Percentiles rank a stretch among this genome's conserved stretches.
Conservation (phyloP, 2,113 vertebrate species). For the Ophthalmolycus amberensis region DNA sequence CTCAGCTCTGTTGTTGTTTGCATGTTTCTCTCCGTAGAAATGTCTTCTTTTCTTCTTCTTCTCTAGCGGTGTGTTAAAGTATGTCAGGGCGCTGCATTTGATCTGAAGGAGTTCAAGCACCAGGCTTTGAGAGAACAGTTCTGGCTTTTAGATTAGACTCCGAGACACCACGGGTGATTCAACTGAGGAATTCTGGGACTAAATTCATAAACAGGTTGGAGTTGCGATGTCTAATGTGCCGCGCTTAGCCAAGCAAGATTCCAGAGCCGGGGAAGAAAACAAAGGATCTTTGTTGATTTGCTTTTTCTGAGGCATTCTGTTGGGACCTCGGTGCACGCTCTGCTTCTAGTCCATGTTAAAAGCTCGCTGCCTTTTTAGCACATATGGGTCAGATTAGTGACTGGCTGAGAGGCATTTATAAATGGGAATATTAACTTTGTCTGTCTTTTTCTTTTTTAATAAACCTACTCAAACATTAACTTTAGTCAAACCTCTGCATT, state of each 20-base stretch:
- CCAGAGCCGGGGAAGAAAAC: slow-evolving; percentile 64
- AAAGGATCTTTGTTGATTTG: slow-evolving; percentile 76
- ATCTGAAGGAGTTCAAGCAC: slow-evolving; percentile 31
- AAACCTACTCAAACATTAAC: slow-evolving; percentile 6
- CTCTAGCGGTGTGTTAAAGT: slow-evolving; percentile 38
- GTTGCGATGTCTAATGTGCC: slow-evolving; percentile 52
- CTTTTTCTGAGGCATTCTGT: slow-evolving; percentile 56
- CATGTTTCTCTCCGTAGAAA: slow-evolving; percentile 54
- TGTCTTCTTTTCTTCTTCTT: not conserved
- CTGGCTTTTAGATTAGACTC: slow-evolving; percentile 53
- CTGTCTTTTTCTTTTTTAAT: slow-evolving; percentile 1
- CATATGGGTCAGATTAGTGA: slow-evolving; percentile 76
- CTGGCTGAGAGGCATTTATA: slow-evolving; percentile 51
- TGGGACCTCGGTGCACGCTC: slow-evolving; percentile 44
- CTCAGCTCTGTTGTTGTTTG: slow-evolving; percentile 64
- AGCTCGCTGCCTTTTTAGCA: slow-evolving; percentile 52
- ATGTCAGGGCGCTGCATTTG: slow-evolving; percentile 46
- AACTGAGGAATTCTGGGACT: slow-evolving; percentile 66
- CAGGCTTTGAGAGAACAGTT: slow-evolving; percentile 38
- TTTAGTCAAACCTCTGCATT: not conserved
- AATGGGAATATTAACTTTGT: slow-evolving; percentile 23
- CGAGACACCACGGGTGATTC: slow-evolving; percentile 42
- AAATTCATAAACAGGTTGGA: slow-evolving; percentile 66
- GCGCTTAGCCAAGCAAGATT: slow-evolving; percentile 51
- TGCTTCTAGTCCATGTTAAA: slow-evolving; percentile 58